These are phyloP conservation scores for Teleogryllus occipitalis DNA, from an alignment of 1,140 invertebrate species.

Conservation along the genomic window DNA sequence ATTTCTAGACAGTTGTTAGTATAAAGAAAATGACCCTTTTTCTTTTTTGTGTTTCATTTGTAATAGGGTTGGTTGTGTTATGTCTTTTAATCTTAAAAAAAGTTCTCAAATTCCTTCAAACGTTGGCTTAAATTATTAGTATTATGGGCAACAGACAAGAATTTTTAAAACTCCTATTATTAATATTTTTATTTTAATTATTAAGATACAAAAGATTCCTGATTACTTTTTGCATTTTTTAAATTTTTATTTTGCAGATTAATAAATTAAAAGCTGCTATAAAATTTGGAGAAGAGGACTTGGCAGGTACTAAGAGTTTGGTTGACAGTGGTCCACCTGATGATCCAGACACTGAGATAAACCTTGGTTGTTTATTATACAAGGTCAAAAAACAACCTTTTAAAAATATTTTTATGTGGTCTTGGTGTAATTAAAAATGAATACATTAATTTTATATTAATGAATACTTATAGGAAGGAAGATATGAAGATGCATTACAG, in stretches of 20 bases:
- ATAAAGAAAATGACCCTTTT: not conserved
- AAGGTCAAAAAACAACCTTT: conserved; percentile 51
- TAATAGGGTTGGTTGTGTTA: no score
- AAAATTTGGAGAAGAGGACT: conserved; percentile 94
- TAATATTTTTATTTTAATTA: not conserved
- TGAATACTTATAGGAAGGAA: conserved; percentile 53
- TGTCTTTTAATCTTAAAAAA: no score
- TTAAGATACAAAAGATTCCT: not conserved
- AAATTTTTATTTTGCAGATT: conserved; percentile 35
- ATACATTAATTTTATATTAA: not conserved
- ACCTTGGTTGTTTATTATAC: conserved; percentile 89
- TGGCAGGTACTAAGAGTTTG: conserved; percentile 81
- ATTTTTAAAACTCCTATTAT: not conserved
- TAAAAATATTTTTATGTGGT: not conserved
- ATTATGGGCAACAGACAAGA: not conserved
- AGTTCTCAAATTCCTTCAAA: no score
- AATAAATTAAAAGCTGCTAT: conserved; percentile 96
- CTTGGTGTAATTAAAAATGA: no score
- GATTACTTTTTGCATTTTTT: not conserved
- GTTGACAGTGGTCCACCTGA: conserved; percentile 76
- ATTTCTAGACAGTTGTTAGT: not conserved
- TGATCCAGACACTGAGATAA: conserved; percentile 92
- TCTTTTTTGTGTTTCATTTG: not conserved
- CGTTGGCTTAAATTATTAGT: not conserved
- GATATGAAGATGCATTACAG: conserved; percentile 85